These are phyloP conservation scores for Ginglymostoma cirratum DNA, from an alignment of 2,113 vertebrate species.

Conservation along the genomic window DNA sequence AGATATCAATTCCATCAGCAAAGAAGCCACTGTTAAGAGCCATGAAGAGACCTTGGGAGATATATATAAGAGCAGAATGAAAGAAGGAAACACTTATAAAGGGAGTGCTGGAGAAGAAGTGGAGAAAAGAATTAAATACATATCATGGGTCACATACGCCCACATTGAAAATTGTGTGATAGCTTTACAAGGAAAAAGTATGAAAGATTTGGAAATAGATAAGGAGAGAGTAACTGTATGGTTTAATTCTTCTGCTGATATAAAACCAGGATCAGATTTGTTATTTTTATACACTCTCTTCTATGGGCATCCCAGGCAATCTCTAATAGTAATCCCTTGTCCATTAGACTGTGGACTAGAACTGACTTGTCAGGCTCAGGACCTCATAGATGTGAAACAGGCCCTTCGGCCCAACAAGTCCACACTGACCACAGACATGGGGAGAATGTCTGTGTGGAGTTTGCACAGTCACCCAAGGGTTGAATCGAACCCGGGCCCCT, in stretches of 20 bases:
- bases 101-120: background rate
- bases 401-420: too few relatives aligned
- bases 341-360: background rate
- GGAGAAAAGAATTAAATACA: background rate
- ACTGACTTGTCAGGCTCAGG: too few relatives aligned
- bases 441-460: too few relatives aligned
- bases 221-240: background rate
- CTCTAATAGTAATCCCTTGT: background rate
- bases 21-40: background rate
- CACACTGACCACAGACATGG: too few relatives aligned
- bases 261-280: background rate
- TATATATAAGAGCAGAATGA: background rate
- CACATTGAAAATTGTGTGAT: background rate
- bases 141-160: background rate
- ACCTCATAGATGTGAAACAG: too few relatives aligned
- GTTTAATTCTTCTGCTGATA: background rate
- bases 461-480: too few relatives aligned
- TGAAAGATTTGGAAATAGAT: background rate
- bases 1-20: background rate
- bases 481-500: too few relatives aligned
- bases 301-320: background rate
- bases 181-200: background rate
- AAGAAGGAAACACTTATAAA: background rate
- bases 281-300: background rate
- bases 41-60: background rate